These are phyloP conservation scores for Cecidostiba fungosa DNA, from an alignment of 2,888 invertebrate species.

Conservation along the genomic window DNA sequence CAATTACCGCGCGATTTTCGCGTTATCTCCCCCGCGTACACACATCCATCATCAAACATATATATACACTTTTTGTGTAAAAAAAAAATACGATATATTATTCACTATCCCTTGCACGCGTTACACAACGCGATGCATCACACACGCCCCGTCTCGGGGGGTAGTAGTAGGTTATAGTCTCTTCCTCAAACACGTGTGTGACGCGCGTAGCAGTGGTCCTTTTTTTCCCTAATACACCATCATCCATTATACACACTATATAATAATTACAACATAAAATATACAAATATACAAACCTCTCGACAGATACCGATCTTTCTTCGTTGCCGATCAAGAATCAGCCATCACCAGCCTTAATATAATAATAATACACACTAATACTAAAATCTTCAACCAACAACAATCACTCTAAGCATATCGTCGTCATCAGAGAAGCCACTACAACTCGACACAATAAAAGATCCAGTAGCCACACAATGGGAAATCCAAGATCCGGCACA, in stretches of 20 bases:
- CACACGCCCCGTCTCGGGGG: background rate
- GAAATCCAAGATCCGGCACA: conserved; percentile 7
- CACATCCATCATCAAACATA: background rate
- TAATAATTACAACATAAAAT: background rate
- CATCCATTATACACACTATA: background rate
- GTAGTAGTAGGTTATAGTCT: background rate
- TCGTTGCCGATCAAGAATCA: no score
- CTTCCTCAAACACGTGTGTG: background rate
- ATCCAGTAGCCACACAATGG: background rate
- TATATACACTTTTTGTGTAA: background rate
- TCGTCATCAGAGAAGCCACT: background rate
- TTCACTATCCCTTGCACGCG: no score
- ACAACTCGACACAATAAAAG: background rate
- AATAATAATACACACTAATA: no score
- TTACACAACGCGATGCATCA: background rate
- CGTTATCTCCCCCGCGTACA: conserved; percentile 14
- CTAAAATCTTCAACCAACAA: no score
- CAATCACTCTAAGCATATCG: no score
- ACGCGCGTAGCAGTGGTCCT: background rate
- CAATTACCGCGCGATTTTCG: conserved; percentile 18
- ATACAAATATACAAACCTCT: no score
- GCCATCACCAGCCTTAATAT: no score
- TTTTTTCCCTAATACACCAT: background rate
- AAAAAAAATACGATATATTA: background rate
- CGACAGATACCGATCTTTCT: no score